These are phyloP conservation scores for Epirrhoe alternata DNA, from an alignment of 2,888 invertebrate genomes.

Conservation along the genomic window DNA sequence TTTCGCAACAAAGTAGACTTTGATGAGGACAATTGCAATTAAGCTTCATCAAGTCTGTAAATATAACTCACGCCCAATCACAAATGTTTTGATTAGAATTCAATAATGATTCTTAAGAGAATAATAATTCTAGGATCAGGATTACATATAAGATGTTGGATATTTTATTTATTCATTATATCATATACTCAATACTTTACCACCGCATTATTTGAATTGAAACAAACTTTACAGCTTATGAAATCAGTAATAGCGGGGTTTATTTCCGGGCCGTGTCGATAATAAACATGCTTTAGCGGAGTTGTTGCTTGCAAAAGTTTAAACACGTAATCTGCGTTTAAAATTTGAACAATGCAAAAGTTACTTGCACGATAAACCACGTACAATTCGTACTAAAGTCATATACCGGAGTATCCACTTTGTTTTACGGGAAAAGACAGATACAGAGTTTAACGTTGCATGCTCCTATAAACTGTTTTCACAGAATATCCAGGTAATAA, in stretches of 20 bases:
- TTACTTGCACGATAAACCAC: conserved; percentile 24
- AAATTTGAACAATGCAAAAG: conserved; percentile 11
- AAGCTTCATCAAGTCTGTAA: conserved; percentile 16
- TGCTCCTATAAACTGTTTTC: conserved; percentile 39
- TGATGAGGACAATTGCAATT: conserved; percentile 18
- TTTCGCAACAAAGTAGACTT: conserved; percentile 18
- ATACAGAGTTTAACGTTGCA: conserved; percentile 35
- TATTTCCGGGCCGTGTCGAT: not conserved
- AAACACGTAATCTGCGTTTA: conserved; percentile 8
- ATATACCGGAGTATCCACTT: conserved; percentile 40
- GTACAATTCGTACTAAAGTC: conserved; percentile 29
- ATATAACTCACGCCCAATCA: conserved; percentile 9
- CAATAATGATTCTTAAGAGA: no score
- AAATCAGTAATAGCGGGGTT: not conserved
- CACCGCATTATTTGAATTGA: not conserved
- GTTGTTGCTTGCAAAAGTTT: not conserved
- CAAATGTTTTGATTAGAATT: conserved; percentile 7
- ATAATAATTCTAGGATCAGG: no score
- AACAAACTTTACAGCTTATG: not conserved
- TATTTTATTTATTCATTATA: not conserved
- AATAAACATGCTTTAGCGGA: not conserved
- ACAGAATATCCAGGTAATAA: conserved; percentile 16
- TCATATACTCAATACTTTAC: not conserved
- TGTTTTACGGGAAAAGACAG: conserved; percentile 38
- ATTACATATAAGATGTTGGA: no score